Evolutionary conservation across 2,113 vertebrate species (phyloP).

Genomic region (Bubo blakistoni): DNA sequence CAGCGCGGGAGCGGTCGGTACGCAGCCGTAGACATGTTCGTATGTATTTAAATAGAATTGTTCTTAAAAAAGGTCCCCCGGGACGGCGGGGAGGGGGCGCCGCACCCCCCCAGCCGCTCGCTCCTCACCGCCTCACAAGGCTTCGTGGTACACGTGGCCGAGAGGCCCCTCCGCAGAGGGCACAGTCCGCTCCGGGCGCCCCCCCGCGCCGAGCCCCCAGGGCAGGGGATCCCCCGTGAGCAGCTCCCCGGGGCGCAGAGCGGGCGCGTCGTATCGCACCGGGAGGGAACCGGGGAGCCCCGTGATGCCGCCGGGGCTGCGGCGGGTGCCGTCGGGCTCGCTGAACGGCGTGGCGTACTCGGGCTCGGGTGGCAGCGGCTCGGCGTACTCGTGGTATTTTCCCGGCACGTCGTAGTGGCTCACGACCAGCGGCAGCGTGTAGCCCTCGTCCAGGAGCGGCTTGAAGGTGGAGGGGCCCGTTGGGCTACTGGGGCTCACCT

Average conservation of each 20-base stretch:
- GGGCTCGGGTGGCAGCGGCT: constrained; percentile 79
- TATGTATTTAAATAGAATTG: not conserved
- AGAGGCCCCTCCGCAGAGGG: not conserved
- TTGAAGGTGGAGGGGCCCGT: constrained; percentile 80
- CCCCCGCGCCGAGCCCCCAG: not conserved
- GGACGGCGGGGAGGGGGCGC: fast-evolving
- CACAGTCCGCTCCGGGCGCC: not conserved
- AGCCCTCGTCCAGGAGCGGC: constrained; percentile 72
- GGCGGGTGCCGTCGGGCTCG: not conserved
- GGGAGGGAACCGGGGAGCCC: not conserved
- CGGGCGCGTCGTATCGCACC: constrained; percentile 70
- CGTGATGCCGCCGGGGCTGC: not conserved
- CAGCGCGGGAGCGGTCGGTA: too few species aligned
- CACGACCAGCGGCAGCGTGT: constrained; percentile 76
- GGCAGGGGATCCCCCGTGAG: not conserved
- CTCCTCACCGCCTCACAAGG: not conserved
- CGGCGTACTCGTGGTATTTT: constrained; percentile 76
- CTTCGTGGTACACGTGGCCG: constrained; percentile 69
- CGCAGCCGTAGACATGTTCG: too few species aligned
- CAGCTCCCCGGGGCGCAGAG: constrained; percentile 30
- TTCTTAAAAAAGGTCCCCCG: not conserved
- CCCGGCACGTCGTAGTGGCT: constrained; percentile 80
- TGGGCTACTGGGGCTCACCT: constrained; percentile 52
- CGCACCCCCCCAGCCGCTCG: too few species aligned
- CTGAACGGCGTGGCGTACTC: constrained; percentile 84